Evolutionary conservation across 2,113 vertebrate genomes (phyloP).

Genomic region (Silurus glanis): DNA sequence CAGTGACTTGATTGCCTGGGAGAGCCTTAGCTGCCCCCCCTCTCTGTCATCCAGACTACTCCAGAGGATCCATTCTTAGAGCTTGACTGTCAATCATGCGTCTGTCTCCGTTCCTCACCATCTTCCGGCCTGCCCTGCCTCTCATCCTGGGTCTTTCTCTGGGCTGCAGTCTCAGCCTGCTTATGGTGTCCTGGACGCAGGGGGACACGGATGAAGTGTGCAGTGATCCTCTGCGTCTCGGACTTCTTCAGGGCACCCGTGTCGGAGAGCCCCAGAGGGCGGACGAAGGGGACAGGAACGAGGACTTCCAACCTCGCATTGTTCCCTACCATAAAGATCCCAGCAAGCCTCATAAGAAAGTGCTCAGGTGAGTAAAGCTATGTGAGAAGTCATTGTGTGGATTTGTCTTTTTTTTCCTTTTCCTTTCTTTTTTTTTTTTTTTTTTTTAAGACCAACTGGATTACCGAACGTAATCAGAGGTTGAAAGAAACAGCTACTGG

Average conservation of each 20-base stretch:
- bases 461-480: not conserved
- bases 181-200: constrained; percentile 91
- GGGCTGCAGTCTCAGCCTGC: constrained; percentile 90
- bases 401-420: not conserved
- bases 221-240: constrained; percentile 63
- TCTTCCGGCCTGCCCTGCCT: constrained; percentile 87
- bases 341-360: constrained; percentile 89
- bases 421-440: no score
- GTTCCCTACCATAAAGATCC: constrained; percentile 90
- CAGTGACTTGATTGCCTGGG: not conserved
- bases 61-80: not conserved
- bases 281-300: constrained; percentile 56
- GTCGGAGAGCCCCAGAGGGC: constrained; percentile 54
- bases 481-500: not conserved
- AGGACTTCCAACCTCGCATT: constrained; percentile 81
- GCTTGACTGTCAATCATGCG: constrained; percentile 72
- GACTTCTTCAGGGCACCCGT: constrained; percentile 54
- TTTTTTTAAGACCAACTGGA: no score
- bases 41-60: not conserved
- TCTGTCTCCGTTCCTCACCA: constrained; percentile 76
- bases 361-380: constrained; percentile 80
- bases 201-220: constrained; percentile 77
- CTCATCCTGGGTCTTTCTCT: constrained; percentile 90
- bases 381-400: not conserved
- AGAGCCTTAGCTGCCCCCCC: not conserved